Evolutionary conservation across 1,140 invertebrate genomes (phyloP), one percentile per base, ranked within the genome.

Genomic region (Alviniconcha marisindica): DNA sequence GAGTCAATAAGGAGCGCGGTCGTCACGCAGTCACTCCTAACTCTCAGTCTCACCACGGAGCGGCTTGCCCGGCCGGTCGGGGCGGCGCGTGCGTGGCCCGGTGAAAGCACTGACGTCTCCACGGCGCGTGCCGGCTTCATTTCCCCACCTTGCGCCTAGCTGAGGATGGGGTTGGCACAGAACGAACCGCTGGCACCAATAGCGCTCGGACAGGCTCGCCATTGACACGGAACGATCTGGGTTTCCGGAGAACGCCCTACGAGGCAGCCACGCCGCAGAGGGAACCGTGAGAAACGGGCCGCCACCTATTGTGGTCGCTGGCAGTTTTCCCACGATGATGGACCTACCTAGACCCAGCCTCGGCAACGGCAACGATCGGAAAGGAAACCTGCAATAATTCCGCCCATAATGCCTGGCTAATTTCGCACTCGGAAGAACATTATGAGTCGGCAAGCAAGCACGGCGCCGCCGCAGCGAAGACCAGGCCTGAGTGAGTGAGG

Each of bases 401-500:
- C 36, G 10, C 14, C 36, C 14, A 71, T 38, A 71, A 71, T 18
- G 69, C 69, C 69, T 71, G 31, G 36, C 69, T 71, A 71, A 71
- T 71, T 31, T 71, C 69, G 69, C 69, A 71, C 69, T 71, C 69
- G 69, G 69, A 71, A 71, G 33, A 71, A 10, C 69, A 71, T 71
- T 71, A 38, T 71, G 69, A 66, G 36, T 66, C 63, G 63, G 31
- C 63, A n/a, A n/a, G n/a, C n/a, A n/a, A n/a, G n/a, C n/a, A n/a
- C 28, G 18, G 63, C 36, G 63, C 63, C 21, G 69, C 69, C 7
- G 36, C 36, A 5, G 69, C 69, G 36, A 40, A 33, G 24, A 40
- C 24, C 36, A n/a, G 7, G n/a, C 21, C 2, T 10, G 28, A 69
- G 28, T 33, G 31, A 69, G 28, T 33, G 28, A 10, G 63, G 28